Percentiles rank a stretch among this genome's conserved stretches.
Conservation (phyloP, 2,888 invertebrate species). For the Volucella inanis region DNA sequence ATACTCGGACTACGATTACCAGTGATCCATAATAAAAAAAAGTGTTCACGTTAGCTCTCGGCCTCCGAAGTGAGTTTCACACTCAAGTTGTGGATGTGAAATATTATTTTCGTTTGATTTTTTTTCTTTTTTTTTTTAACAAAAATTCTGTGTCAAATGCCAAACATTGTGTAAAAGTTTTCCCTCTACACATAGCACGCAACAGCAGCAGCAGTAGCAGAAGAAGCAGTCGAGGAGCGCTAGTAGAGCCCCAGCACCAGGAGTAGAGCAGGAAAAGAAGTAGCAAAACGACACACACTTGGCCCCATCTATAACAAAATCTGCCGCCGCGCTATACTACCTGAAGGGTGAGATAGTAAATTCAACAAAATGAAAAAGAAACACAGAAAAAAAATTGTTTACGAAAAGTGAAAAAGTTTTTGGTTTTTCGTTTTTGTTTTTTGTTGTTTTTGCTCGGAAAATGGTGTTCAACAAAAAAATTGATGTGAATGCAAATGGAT, state of each 20-base stretch:
- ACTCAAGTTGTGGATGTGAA: too few relatives aligned
- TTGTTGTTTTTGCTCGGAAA: slow-evolving; percentile 30
- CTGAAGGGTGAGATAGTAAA: slow-evolving; percentile 58
- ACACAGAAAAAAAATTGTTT: slow-evolving; percentile 51
- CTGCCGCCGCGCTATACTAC: slow-evolving; percentile 15
- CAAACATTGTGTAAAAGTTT: slow-evolving; percentile 73
- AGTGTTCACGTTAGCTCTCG: slow-evolving; percentile 27
- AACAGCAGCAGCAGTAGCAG: slow-evolving; percentile 30
- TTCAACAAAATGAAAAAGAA: slow-evolving; percentile 12
- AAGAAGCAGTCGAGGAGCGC: too few relatives aligned
- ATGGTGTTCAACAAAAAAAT: slow-evolving; percentile 47
- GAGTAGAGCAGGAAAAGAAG: slow-evolving; percentile 28
- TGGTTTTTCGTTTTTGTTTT: not conserved
- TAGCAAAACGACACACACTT: slow-evolving; percentile 26
- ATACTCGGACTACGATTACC: slow-evolving; percentile 57
- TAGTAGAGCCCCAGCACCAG: slow-evolving; percentile 4
- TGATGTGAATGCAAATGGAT: slow-evolving; percentile 66
- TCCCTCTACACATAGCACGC: slow-evolving; percentile 50
- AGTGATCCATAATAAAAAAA: slow-evolving; percentile 38
- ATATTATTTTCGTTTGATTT: not conserved
- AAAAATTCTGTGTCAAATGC: slow-evolving; percentile 67
- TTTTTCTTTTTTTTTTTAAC: slow-evolving; percentile 30
- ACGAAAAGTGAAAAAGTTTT: slow-evolving; percentile 66
- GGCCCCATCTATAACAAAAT: slow-evolving; percentile 3
- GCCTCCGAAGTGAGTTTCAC: too few relatives aligned